Evolutionary conservation across 1,140 invertebrate genomes (phyloP), one percentile per base, ranked within the genome.

Genomic region (Ceratina calcarata): DNA sequence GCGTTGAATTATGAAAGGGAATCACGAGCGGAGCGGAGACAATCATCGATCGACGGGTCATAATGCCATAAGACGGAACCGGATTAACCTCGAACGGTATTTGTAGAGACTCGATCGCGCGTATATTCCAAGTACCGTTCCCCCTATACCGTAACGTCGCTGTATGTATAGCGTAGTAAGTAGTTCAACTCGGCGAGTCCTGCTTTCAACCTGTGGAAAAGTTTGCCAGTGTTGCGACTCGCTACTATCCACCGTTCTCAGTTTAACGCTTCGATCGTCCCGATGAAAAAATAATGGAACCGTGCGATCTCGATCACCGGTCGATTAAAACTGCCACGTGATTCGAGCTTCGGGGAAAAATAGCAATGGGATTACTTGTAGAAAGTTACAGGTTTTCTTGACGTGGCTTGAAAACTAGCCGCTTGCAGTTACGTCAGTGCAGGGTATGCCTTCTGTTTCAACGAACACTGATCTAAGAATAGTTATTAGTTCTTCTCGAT

Each of bases 1-100:
- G 13, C 12, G 51, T 60, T 27, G 49, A 73, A 65, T 79, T 66
- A 79, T 51, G 70, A 73, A 79, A 74, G 70, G 51, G 77, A 79
- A 66, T 73, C 49, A 66, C 27, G 70, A 49, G 37, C 58, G n/a
- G 68, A 37, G 6, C n/a, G 22, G 22, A 51, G 70, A 66, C 66
- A 72, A 78, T 78, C 76, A 65, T 66, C 61, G 62, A 79, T 79
- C 45, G 32, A 22, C 27, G n/a, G 12, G 24, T 27, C 49, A 24
- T 66, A 73, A 79, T 74, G 53, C 77, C 18, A 45, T 66, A 60
- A 74, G 77, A 79, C 70, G 77, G 77, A 79, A 79, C 70, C 61
- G 77, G 77, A 79, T 79, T 79, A 79, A 66, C 70, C 70, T 73
- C 77, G 61, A 79, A 74, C 70, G 77, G 77, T 79, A 79, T 79